phyloP scores from a whole-genome alignment of 1,140 invertebrate genomes.

The Philaenus spumarius region DNA sequence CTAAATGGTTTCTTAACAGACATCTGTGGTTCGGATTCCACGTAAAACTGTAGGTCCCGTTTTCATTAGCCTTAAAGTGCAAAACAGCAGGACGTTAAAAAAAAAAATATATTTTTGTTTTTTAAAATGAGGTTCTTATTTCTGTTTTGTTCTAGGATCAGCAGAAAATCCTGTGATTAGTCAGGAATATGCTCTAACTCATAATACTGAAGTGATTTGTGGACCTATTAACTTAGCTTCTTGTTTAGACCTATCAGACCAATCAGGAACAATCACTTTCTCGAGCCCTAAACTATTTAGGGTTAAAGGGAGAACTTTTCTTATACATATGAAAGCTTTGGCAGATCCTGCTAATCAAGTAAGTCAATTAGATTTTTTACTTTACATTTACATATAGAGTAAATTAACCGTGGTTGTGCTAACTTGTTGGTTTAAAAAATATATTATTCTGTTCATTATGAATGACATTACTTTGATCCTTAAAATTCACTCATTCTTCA shows the following conservation, averaged over 20 bases:
- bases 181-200: constrained; percentile 72
- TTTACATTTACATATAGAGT: background rate
- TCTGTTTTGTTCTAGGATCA: constrained; percentile 38
- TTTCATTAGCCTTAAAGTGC: too few species aligned
- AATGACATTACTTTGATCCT: too few species aligned
- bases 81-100: too few species aligned
- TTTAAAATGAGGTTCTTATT: too few species aligned
- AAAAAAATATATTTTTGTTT: too few species aligned
- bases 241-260: constrained; percentile 76
- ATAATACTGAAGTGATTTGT: constrained; percentile 83
- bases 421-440: too few species aligned
- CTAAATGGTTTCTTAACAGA: too few species aligned
- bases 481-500: too few species aligned
- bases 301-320: constrained; percentile 66
- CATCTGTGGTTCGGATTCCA: too few species aligned
- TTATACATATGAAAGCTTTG: constrained; percentile 79
- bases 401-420: too few species aligned
- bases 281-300: constrained; percentile 80
- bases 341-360: background rate
- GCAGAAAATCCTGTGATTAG: constrained; percentile 68
- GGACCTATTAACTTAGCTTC: constrained; percentile 75
- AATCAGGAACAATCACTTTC: constrained; percentile 72
- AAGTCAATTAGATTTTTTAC: background rate
- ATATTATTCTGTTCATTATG: too few species aligned
- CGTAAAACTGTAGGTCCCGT: too few species aligned